Evolutionary conservation across 2,888 invertebrate species (phyloP).

Genomic region (Lomographa bimaculata): DNA sequence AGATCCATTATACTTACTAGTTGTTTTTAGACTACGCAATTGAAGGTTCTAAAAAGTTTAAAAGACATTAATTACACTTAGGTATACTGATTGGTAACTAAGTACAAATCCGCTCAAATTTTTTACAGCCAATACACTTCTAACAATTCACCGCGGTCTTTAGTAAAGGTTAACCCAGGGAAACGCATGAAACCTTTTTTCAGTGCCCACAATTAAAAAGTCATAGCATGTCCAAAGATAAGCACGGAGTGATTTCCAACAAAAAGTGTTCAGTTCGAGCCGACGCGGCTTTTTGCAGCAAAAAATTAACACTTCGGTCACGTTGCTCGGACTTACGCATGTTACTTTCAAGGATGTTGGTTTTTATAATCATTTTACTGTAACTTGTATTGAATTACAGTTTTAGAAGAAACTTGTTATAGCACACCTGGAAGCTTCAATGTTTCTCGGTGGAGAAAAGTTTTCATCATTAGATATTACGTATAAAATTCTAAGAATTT

Average conservation of each 20-base stretch:
- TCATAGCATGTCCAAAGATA: constrained; percentile 1
- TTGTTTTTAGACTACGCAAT: no score
- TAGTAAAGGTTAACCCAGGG: background rate
- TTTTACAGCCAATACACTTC: background rate
- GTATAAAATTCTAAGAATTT: no score
- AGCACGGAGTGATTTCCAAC: background rate
- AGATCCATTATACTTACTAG: no score
- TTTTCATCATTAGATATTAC: no score
- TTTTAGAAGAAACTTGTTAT: no score
- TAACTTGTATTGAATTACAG: no score
- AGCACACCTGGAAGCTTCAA: no score
- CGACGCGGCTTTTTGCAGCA: constrained; percentile 3
- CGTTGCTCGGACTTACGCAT: constrained; percentile 17
- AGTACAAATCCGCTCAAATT: no score
- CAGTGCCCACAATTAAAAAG: constrained; percentile 4
- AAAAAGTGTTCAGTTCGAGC: constrained; percentile 4
- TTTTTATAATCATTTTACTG: constrained; percentile 11
- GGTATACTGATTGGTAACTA: no score
- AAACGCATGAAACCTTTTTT: constrained; percentile 2
- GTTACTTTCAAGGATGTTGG: constrained; percentile 13
- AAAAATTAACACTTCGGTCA: constrained; percentile 14
- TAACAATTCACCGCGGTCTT: constrained; percentile 1
- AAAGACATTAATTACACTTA: no score
- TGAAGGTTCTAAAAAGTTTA: no score
- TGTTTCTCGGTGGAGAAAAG: no score